These are phyloP conservation scores for Nemurella pictetii DNA, from an alignment of 2,888 invertebrate species.

Conservation along the genomic window DNA sequence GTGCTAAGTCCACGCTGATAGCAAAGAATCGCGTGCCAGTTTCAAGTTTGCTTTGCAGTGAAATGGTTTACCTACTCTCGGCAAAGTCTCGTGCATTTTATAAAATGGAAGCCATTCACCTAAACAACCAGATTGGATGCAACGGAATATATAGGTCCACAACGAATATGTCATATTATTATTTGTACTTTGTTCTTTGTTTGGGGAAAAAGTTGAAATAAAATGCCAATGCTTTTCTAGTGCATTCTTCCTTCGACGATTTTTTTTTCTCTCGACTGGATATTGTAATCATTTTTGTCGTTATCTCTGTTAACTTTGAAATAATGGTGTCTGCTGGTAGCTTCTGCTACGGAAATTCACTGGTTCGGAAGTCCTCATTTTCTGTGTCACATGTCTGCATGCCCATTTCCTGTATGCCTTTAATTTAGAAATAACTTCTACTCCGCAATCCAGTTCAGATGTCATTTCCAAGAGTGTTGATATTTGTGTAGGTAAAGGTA, in stretches of 20 bases:
- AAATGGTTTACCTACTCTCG: not conserved
- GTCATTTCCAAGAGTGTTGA: not conserved
- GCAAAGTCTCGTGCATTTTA: not conserved
- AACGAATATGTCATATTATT: no score
- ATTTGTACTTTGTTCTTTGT: no score
- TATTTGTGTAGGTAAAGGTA: not conserved
- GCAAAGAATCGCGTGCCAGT: not conserved
- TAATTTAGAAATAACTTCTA: not conserved
- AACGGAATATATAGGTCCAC: no score
- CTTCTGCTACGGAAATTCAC: not conserved
- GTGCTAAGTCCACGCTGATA: not conserved
- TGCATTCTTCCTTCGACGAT: no score
- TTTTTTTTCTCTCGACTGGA: no score
- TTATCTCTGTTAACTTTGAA: not conserved
- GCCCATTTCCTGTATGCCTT: not conserved
- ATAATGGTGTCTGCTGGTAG: not conserved
- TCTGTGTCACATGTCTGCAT: not conserved
- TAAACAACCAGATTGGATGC: not conserved
- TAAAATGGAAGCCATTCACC: not conserved
- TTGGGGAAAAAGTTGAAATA: no score
- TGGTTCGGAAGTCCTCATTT: not conserved
- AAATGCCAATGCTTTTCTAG: no score
- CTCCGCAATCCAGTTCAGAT: not conserved
- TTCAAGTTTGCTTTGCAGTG: not conserved
- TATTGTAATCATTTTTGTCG: not conserved